Conservation (phyloP, 2,888 invertebrate species). For the Eupithecia subfuscata region DNA sequence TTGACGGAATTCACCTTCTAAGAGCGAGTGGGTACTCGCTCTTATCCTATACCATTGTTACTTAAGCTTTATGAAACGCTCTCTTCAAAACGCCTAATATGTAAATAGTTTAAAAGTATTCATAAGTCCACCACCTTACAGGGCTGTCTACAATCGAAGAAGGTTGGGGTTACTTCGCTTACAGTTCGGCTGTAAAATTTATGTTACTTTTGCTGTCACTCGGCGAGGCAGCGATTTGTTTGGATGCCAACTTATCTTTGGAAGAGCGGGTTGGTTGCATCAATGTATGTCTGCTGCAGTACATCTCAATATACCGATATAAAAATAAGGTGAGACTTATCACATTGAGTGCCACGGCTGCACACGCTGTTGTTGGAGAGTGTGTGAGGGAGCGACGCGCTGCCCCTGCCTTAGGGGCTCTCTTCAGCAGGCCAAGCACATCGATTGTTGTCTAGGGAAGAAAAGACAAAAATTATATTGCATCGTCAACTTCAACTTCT, state of each 20-base stretch:
- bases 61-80: background rate
- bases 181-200: conserved; percentile 58
- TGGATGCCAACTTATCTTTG: conserved; percentile 53
- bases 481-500: no score
- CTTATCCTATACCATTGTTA: no score
- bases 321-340: conserved; percentile 62
- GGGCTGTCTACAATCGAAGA: conserved; percentile 59
- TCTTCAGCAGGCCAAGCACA: background rate
- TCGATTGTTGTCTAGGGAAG: no score
- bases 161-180: conserved; percentile 54
- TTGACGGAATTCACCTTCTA: background rate
- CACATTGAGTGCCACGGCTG: background rate
- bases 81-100: background rate
- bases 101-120: no score
- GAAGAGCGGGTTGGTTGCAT: conserved; percentile 61
- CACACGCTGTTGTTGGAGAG: background rate
- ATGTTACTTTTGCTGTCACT: conserved; percentile 53
- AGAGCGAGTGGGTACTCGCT: no score
- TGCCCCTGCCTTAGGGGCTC: no score
- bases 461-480: no score
- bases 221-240: conserved; percentile 63
- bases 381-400: background rate
- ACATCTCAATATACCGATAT: conserved; percentile 64
- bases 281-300: conserved; percentile 62
- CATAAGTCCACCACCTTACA: conserved; percentile 31